Evolutionary conservation across 2,113 vertebrate genomes (phyloP).

Genomic region (Passerina amoena): DNA sequence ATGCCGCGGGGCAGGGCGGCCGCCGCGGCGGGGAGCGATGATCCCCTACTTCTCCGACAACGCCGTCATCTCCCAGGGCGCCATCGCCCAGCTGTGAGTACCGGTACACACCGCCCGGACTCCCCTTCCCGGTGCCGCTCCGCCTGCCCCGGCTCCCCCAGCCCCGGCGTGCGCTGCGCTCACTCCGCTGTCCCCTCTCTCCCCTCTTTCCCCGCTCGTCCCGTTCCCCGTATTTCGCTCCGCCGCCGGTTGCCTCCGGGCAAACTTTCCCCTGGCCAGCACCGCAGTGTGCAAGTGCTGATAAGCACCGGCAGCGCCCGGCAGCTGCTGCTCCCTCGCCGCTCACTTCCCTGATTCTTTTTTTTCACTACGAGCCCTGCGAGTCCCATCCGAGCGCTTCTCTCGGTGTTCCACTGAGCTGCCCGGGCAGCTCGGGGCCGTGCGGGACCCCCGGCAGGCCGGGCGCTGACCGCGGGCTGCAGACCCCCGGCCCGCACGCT

Average conservation of each 20-base stretch:
- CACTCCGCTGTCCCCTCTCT: neutral
- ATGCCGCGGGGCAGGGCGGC: slow-evolving; percentile 39
- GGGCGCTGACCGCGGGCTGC: neutral
- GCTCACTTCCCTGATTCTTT: neutral
- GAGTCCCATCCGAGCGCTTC: neutral
- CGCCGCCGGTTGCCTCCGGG: neutral
- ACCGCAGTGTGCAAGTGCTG: neutral
- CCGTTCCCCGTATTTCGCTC: neutral
- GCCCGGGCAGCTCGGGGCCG: neutral
- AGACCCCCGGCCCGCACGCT: accelerated
- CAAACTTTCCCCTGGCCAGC: neutral
- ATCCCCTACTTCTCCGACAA: slow-evolving; percentile 92
- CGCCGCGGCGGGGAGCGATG: slow-evolving; percentile 71
- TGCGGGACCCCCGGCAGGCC: neutral
- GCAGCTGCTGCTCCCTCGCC: neutral
- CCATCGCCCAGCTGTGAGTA: slow-evolving; percentile 94
- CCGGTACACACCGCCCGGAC: neutral
- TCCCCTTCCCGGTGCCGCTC: neutral
- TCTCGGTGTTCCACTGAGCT: accelerated
- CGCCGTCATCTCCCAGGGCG: slow-evolving; percentile 86
- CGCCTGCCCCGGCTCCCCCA: neutral
- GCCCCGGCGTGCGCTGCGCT: neutral
- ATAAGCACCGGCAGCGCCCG: neutral
- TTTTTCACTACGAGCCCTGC: accelerated
- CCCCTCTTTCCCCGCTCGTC: neutral